These are phyloP conservation scores for Tursiops truncatus DNA, from an alignment of 2,113 vertebrate genomes.

Conservation along the genomic window DNA sequence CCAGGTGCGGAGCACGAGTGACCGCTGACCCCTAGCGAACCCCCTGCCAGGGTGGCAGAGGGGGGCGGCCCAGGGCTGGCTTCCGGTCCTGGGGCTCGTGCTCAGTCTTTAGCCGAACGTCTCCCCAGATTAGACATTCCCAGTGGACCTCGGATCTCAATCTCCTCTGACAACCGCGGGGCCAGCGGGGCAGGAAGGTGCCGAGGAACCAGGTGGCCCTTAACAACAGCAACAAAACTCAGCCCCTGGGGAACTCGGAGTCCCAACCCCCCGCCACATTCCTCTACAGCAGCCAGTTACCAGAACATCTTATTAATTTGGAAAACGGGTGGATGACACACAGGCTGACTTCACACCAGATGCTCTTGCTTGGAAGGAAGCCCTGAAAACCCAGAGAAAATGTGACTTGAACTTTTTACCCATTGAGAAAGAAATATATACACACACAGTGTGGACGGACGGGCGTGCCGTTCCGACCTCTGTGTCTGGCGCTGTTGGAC, in stretches of 20 bases:
- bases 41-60: background rate
- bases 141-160: accelerated
- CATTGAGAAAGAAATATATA: background rate
- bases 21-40: too few relatives aligned
- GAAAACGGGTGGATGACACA: background rate
- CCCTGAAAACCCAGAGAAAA: background rate
- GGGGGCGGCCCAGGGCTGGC: background rate
- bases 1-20: background rate
- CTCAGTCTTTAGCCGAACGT: background rate
- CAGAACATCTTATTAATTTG: background rate
- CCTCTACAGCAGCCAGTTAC: background rate
- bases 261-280: background rate
- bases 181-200: background rate
- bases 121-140: background rate
- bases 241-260: background rate
- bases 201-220: background rate
- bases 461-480: background rate
- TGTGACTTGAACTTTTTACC: background rate
- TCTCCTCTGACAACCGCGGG: background rate
- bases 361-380: background rate
- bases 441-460: background rate
- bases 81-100: background rate
- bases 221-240: background rate
- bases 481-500: accelerated
- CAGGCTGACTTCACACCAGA: background rate